Evolutionary conservation across 2,888 invertebrate genomes (phyloP).

Genomic region (Phyllotreta cruciferae): DNA sequence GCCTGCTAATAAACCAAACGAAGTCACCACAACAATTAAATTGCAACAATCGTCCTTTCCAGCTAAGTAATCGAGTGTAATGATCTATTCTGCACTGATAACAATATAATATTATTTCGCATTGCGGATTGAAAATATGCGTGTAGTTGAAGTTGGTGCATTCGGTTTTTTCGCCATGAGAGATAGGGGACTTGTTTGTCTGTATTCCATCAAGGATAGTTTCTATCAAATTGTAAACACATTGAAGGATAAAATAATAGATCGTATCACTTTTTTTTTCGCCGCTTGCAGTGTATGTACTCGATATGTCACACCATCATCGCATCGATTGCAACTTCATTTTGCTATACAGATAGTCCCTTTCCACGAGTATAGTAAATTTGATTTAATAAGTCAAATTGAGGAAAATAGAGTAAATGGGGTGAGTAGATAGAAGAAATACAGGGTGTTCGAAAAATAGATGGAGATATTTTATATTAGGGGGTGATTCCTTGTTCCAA

Average conservation of each 20-base stretch:
- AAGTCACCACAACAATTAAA: background rate
- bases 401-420: too few relatives aligned
- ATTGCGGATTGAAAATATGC: slow-evolving; percentile 39
- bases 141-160: slow-evolving; percentile 33
- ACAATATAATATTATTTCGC: slow-evolving; percentile 39
- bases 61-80: background rate
- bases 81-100: slow-evolving; percentile 33
- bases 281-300: background rate
- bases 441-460: too few relatives aligned
- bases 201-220: slow-evolving; percentile 47
- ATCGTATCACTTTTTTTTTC: slow-evolving; percentile 28
- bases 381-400: too few relatives aligned
- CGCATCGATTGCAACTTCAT: slow-evolving; percentile 17
- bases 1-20: background rate
- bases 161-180: slow-evolving; percentile 37
- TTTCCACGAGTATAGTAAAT: too few relatives aligned
- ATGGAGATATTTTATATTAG: too few relatives aligned
- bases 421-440: too few relatives aligned
- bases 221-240: slow-evolving; percentile 50
- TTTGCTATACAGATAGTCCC: slow-evolving; percentile 1
- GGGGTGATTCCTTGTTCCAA: too few relatives aligned
- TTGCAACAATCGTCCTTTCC: background rate
- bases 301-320: background rate
- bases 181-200: slow-evolving; percentile 46
- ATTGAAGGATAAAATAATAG: slow-evolving; percentile 46